A percentile compares a stretch with the other conserved stretches of the same genome.
Conservation (phyloP, 2,888 invertebrate genomes). For the Himalopsyche kuldschensis region DNA sequence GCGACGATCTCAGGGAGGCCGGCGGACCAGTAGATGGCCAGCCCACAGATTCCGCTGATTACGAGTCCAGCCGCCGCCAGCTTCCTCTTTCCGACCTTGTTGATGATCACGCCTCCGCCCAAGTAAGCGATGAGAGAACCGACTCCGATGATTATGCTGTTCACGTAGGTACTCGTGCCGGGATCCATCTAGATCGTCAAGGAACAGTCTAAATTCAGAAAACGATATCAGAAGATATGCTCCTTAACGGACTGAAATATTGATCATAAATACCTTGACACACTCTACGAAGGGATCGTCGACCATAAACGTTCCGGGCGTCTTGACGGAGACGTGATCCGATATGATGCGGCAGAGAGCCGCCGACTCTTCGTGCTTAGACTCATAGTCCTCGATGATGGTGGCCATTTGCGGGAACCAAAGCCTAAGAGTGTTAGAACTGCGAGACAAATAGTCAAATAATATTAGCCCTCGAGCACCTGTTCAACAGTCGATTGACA, state of each 20-base stretch:
- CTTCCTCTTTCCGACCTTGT: constrained; percentile 40
- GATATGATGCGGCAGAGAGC: constrained; percentile 45
- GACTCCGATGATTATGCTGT: constrained; percentile 68
- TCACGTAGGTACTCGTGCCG: constrained; percentile 67
- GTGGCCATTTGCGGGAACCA: constrained; percentile 88
- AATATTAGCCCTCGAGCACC: background rate
- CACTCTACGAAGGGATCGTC: constrained; percentile 18
- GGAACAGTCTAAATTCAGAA: background rate
- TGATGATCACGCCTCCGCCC: constrained; percentile 60
- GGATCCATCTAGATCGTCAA: constrained; percentile 48
- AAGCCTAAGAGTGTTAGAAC: constrained; percentile 77
- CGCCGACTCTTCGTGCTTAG: constrained; percentile 42
- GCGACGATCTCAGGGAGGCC: constrained; percentile 49
- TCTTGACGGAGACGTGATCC: constrained; percentile 30
- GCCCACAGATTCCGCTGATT: constrained; percentile 48
- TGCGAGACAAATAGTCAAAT: constrained; percentile 42
- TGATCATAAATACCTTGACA: constrained; percentile 7
- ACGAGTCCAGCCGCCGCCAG: constrained; percentile 42
- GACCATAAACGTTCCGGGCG: background rate
- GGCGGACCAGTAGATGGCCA: constrained; percentile 54
- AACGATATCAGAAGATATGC: background rate
- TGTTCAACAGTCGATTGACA: too few species aligned
- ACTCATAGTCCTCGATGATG: constrained; percentile 59
- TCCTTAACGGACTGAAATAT: background rate
- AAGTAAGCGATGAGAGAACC: constrained; percentile 66